These are phyloP conservation scores for Drosophila ezoana DNA, from an alignment of 2,888 invertebrate genomes.

Conservation along the genomic window DNA sequence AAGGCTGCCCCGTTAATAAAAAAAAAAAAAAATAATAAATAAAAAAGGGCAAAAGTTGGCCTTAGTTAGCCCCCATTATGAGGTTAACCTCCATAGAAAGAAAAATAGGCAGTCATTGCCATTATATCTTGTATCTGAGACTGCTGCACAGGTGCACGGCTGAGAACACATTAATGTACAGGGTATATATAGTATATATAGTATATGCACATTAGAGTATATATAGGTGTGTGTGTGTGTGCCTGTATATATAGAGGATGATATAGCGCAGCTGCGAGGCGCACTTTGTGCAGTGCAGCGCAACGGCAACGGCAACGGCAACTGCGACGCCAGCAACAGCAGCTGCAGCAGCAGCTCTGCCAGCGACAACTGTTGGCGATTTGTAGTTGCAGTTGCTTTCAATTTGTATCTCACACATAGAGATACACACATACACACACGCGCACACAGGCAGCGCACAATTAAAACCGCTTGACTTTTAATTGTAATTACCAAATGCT, in stretches of 20 bases:
- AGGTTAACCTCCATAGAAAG: not conserved
- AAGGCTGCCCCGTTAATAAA: constrained; percentile 21
- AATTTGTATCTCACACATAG: constrained; percentile 59
- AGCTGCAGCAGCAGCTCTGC: constrained; percentile 9
- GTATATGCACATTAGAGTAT: constrained; percentile 15
- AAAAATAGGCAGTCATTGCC: constrained; percentile 7
- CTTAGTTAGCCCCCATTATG: constrained; percentile 26
- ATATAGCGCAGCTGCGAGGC: constrained; percentile 49
- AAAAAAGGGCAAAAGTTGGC: constrained; percentile 5
- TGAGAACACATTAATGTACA: constrained; percentile 58
- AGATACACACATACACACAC: constrained; percentile 19
- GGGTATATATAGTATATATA: constrained; percentile 15
- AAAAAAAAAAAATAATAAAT: not conserved
- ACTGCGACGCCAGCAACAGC: constrained; percentile 7
- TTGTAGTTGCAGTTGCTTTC: constrained; percentile 70
- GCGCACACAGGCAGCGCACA: constrained; percentile 32
- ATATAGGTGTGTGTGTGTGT: constrained; percentile 4
- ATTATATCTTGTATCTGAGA: constrained; percentile 41
- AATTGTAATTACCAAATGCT: constrained; percentile 77
- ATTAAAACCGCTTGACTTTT: constrained; percentile 76
- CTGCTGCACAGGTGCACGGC: constrained; percentile 66
- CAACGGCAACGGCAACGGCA: constrained; percentile 33
- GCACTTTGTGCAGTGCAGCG: constrained; percentile 64
- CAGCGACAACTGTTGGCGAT: constrained; percentile 66
- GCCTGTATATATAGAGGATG: constrained; percentile 28